Evolutionary conservation across 2,797 vertebrate species (phyloP), one percentile per base, ranked within the genome.

Genomic region (Sebastes melanostomus): DNA sequence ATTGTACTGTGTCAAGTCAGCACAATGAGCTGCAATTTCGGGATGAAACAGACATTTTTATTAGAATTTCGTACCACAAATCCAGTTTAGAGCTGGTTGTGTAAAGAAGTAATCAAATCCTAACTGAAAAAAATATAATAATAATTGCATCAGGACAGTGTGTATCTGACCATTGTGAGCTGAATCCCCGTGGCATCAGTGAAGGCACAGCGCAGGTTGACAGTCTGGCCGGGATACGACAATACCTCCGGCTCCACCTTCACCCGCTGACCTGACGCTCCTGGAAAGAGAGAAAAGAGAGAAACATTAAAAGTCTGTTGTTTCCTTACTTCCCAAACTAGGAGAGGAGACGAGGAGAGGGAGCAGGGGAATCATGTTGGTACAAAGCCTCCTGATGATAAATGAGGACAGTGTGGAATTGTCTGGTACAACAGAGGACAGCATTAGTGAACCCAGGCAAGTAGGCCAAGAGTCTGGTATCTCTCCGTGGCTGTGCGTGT

Each of bases 161-260:
- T 58, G 55, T 54, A 8, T 76, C 94, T 94, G 20, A 96, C 95
- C 94, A 97, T 96, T 5, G 96, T 96, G 71, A 98, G 93, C 25
- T 92, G 93, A 5, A 94, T 91, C 5, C 83, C 88, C 1, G 86
- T 81, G 0, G 89, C 30, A 30, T 93, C 91, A 0, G 87, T 68
- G 46, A 97, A 96, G 56, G 88, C 85, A 88, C 97, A 98, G 0
- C 95, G 96, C 62, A 98, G 86, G 76, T 85, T 92, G 77, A 97
- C 96, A 0, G 91, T 90, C 81, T 95, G 91, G 20, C 97, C 97
- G 2, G 96, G 94, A 80, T 86, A 94, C 1, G 96, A 97, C 3
- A 60, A 87, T 36, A 97, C 93, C 82, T 97, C 96, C 1, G 94
- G 83, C 1, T 91, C 94, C 27, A 97, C 97, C 66, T 91, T 95